These are phyloP conservation scores for Apodemus sylvaticus DNA, from an alignment of 2,113 vertebrate genomes.

Conservation along the genomic window DNA sequence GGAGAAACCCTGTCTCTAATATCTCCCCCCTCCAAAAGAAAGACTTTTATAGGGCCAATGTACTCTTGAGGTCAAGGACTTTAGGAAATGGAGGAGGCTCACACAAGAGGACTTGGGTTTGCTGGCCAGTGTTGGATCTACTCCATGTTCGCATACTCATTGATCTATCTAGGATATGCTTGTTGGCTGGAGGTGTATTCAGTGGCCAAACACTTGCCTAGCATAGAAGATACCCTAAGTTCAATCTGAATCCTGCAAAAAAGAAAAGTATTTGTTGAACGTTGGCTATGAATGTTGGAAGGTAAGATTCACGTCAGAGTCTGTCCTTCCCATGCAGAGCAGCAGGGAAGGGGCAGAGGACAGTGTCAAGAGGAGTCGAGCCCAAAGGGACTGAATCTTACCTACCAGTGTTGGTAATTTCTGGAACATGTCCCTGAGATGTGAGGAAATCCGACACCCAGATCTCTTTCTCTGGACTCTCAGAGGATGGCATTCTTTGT, in stretches of 20 bases:
- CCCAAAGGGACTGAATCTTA: no score
- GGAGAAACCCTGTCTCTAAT: background rate
- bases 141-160: background rate
- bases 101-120: background rate
- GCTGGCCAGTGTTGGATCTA: background rate
- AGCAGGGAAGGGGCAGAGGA: no score
- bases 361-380: no score
- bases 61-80: background rate
- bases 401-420: no score
- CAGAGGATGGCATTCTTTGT: no score
- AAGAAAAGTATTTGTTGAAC: background rate
- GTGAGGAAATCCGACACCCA: background rate
- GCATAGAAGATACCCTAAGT: background rate
- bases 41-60: background rate
- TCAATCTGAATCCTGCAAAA: background rate
- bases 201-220: background rate
- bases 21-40: background rate
- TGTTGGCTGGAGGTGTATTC: background rate
- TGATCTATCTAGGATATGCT: background rate
- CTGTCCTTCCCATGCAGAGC: no score
- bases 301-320: no score
- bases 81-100: background rate
- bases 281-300: no score
- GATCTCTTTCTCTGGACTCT: background rate
- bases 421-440: background rate